These are phyloP conservation scores for Gandaritis pyraliata DNA, from an alignment of 2,888 invertebrate species.

Conservation along the genomic window DNA sequence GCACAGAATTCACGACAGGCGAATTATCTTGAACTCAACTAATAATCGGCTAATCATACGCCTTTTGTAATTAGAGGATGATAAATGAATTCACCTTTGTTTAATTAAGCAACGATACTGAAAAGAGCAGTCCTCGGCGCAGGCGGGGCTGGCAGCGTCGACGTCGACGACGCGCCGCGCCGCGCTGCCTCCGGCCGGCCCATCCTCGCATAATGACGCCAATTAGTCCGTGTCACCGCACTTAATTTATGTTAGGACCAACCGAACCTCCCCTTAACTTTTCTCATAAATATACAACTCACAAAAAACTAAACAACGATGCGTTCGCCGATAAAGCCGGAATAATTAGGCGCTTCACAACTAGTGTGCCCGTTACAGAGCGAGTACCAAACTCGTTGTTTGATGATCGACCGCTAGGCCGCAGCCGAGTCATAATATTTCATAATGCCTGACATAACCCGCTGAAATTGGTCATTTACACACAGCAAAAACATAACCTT, in stretches of 20 bases:
- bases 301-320: slow-evolving; percentile 60
- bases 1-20: slow-evolving; percentile 53
- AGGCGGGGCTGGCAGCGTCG: slow-evolving; percentile 34
- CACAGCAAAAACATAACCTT: slow-evolving; percentile 29
- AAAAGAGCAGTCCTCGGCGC: slow-evolving; percentile 43
- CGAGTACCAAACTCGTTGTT: slow-evolving; percentile 21
- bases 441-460: slow-evolving; percentile 33
- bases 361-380: slow-evolving; percentile 7
- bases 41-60: slow-evolving; percentile 52
- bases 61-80: slow-evolving; percentile 53
- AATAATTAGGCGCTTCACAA: slow-evolving; percentile 28
- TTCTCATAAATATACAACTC: slow-evolving; percentile 66
- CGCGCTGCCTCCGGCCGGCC: slow-evolving; percentile 45
- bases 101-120: slow-evolving; percentile 52
- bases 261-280: slow-evolving; percentile 64
- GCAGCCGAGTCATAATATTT: slow-evolving; percentile 27
- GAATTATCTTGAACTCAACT: slow-evolving; percentile 53
- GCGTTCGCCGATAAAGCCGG: slow-evolving; percentile 48
- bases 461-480: slow-evolving; percentile 35
- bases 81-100: slow-evolving; percentile 56
- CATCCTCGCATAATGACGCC: slow-evolving; percentile 65
- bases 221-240: slow-evolving; percentile 69
- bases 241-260: slow-evolving; percentile 67
- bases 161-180: too few relatives aligned
- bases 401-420: slow-evolving; percentile 17